These are phyloP conservation scores for Coregonus suidteri DNA, from an alignment of 2,797 vertebrate genomes.

Conservation along the genomic window DNA sequence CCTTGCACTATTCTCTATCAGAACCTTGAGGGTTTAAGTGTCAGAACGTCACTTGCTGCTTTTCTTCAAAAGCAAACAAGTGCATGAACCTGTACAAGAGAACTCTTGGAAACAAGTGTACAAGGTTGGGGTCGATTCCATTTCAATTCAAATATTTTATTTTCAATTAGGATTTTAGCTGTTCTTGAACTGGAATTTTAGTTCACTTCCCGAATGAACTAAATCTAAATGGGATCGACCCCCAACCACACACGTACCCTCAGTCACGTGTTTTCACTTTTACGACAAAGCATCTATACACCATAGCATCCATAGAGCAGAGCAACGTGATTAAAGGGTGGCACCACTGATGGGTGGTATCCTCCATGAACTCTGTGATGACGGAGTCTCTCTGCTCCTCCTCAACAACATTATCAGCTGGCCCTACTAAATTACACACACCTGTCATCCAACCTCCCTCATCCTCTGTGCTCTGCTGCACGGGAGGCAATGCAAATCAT, in stretches of 20 bases:
- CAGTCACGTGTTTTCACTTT: neutral
- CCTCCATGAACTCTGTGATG: neutral
- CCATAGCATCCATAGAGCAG: neutral
- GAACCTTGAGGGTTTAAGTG: neutral
- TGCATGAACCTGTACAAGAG: neutral
- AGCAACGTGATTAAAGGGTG: neutral
- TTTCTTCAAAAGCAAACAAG: neutral
- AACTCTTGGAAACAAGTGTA: neutral
- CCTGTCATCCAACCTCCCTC: neutral
- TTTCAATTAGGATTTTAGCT: too few relatives aligned
- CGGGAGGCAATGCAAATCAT: neutral
- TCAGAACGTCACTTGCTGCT: neutral
- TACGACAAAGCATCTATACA: neutral
- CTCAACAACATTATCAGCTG: neutral
- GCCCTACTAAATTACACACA: neutral
- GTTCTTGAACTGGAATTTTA: too few relatives aligned
- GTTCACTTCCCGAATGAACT: too few relatives aligned
- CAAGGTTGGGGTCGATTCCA: too few relatives aligned
- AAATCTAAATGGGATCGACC: too few relatives aligned
- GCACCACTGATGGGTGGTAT: neutral
- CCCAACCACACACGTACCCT: too few relatives aligned
- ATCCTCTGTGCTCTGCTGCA: neutral
- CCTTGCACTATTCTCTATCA: neutral
- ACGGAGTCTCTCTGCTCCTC: neutral
- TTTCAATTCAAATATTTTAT: too few relatives aligned